Conservation (phyloP, 2,888 invertebrate genomes). For the Galeruca laticollis region DNA sequence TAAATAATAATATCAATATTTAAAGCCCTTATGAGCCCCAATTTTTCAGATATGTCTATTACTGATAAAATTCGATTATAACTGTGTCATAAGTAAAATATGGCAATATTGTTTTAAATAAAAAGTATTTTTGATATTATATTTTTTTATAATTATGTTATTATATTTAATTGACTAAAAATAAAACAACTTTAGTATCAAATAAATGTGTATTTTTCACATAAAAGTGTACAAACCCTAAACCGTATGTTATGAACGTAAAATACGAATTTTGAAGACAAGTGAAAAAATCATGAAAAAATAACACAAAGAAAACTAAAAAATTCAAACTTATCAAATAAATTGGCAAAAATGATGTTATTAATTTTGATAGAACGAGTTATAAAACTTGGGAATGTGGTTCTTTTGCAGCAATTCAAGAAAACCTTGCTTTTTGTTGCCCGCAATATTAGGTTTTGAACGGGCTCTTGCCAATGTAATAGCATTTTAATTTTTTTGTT, state of each 20-base stretch:
- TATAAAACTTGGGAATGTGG: not conserved
- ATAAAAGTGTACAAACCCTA: no score
- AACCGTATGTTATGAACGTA: not conserved
- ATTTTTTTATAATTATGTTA: not conserved
- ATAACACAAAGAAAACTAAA: not conserved
- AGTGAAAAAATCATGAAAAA: not conserved
- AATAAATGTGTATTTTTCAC: no score
- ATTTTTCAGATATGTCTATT: no score
- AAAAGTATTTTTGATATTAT: not conserved
- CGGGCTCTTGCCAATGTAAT: no score
- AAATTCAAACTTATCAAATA: not conserved
- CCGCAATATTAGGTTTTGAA: no score
- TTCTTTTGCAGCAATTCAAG: conserved; percentile 4
- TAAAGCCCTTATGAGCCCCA: no score
- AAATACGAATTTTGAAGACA: not conserved
- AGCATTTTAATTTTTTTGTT: no score
- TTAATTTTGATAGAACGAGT: conserved; percentile 6
- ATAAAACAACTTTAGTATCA: no score
- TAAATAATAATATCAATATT: no score
- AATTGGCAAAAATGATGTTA: not conserved
- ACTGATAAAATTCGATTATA: not conserved
- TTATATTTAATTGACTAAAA: no score
- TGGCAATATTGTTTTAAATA: not conserved
- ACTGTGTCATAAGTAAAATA: no score
- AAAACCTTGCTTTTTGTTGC: conserved; percentile 13